These are phyloP conservation scores for Anorthoa munda DNA, from an alignment of 2,888 invertebrate genomes.

Conservation along the genomic window DNA sequence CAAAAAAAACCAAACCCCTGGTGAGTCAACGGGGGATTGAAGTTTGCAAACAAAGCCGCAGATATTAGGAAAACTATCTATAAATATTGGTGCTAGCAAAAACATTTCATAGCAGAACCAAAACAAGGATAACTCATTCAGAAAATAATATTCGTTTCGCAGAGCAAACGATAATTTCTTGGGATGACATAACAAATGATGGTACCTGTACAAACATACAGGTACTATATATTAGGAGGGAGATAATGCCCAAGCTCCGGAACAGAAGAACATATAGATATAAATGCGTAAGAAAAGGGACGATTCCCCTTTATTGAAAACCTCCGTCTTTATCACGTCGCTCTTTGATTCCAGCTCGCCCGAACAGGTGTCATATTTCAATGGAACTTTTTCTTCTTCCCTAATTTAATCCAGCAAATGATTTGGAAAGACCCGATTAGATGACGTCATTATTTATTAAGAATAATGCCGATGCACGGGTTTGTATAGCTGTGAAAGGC, in stretches of 20 bases:
- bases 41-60: slow-evolving; percentile 26
- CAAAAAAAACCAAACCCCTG: too few relatives aligned
- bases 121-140: slow-evolving; percentile 53
- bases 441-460: slow-evolving; percentile 67
- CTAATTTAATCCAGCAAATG: slow-evolving; percentile 76
- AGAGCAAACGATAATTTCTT: slow-evolving; percentile 45
- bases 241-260: too few relatives aligned
- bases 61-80: slow-evolving; percentile 23
- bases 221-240: slow-evolving; percentile 47
- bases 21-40: background rate
- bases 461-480: slow-evolving; percentile 54
- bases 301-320: slow-evolving; percentile 60
- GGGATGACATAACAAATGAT: slow-evolving; percentile 49
- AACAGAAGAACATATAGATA: slow-evolving; percentile 48
- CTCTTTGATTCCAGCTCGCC: slow-evolving; percentile 60
- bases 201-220: slow-evolving; percentile 41
- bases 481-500: slow-evolving; percentile 44
- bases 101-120: slow-evolving; percentile 38
- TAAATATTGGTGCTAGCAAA: slow-evolving; percentile 26
- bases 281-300: slow-evolving; percentile 52
- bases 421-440: slow-evolving; percentile 77
- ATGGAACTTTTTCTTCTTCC: slow-evolving; percentile 69
- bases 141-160: slow-evolving; percentile 45
- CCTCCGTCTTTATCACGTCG: too few relatives aligned
- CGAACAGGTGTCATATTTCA: slow-evolving; percentile 80